These are phyloP conservation scores for Apogon hyalosoma DNA, from an alignment of 2,797 vertebrate species.

Conservation along the genomic window DNA sequence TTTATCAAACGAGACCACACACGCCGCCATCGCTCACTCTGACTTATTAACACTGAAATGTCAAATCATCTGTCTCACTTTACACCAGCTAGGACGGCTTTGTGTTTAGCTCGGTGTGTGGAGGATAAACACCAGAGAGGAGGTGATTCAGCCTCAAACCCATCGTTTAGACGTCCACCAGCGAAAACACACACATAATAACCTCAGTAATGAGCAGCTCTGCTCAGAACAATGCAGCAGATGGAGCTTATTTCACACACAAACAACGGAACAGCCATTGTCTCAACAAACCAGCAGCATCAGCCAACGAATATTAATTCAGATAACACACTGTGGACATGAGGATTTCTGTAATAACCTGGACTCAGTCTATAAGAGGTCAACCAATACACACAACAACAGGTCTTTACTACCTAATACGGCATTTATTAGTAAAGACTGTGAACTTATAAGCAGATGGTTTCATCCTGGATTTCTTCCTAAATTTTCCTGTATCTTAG, in stretches of 20 bases:
- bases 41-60: slow-evolving; percentile 10
- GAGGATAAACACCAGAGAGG: slow-evolving; percentile 19
- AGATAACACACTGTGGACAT: background rate
- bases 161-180: slow-evolving; percentile 6
- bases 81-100: accelerated
- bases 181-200: slow-evolving; percentile 9
- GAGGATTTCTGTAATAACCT: slow-evolving; percentile 3
- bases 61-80: slow-evolving; percentile 27
- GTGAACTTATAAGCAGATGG: too few species aligned
- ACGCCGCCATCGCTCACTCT: background rate
- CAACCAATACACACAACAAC: background rate
- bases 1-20: background rate
- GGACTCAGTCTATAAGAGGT: background rate
- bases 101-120: background rate
- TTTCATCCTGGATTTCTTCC: too few species aligned
- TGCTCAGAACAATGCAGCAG: slow-evolving; percentile 38
- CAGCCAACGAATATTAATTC: background rate
- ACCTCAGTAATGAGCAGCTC: slow-evolving; percentile 27
- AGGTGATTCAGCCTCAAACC: background rate
- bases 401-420: background rate
- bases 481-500: too few species aligned
- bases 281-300: background rate
- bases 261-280: slow-evolving; percentile 15
- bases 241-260: slow-evolving; percentile 18
- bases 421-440: too few species aligned